phyloP scores from a whole-genome alignment of 2,797 vertebrate genomes.

The Myripristis murdjan region DNA sequence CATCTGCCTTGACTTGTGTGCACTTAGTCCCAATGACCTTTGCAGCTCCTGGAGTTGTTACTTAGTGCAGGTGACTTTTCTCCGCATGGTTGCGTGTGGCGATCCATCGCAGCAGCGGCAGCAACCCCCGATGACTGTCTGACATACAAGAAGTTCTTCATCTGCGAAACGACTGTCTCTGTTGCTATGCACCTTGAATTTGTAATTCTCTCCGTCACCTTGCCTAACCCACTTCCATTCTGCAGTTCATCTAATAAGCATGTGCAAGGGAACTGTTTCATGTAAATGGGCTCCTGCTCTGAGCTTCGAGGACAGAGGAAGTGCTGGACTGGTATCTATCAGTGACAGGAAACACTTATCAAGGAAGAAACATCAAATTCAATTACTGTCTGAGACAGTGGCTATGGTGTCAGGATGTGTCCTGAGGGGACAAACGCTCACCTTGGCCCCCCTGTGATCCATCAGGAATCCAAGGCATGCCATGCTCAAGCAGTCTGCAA shows the following conservation, averaged over 20 bases:
- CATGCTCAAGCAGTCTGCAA: constrained; percentile 20
- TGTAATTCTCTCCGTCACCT: constrained; percentile 62
- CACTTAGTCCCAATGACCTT: constrained; percentile 57
- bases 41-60: constrained; percentile 45
- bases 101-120: constrained; percentile 25
- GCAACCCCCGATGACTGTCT: constrained; percentile 51
- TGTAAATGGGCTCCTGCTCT: constrained; percentile 51
- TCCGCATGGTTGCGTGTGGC: constrained; percentile 38
- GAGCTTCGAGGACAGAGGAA: constrained; percentile 35
- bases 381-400: constrained; percentile 44
- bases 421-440: constrained; percentile 36
- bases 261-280: constrained; percentile 31
- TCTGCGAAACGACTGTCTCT: constrained; percentile 54
- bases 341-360: constrained; percentile 35
- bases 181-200: constrained; percentile 52
- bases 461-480: constrained; percentile 33
- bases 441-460: constrained; percentile 44
- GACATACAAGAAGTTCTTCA: constrained; percentile 62
- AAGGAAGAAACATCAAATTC: constrained; percentile 54
- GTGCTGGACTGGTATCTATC: constrained; percentile 42
- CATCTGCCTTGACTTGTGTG: constrained; percentile 33
- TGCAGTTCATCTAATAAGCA: constrained; percentile 42
- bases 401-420: constrained; percentile 39
- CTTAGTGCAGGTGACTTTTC: constrained; percentile 57
- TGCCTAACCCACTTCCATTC: constrained; percentile 44